phyloP scores from a whole-genome alignment of 2,888 invertebrate genomes.

The Tiliacea citrago region DNA sequence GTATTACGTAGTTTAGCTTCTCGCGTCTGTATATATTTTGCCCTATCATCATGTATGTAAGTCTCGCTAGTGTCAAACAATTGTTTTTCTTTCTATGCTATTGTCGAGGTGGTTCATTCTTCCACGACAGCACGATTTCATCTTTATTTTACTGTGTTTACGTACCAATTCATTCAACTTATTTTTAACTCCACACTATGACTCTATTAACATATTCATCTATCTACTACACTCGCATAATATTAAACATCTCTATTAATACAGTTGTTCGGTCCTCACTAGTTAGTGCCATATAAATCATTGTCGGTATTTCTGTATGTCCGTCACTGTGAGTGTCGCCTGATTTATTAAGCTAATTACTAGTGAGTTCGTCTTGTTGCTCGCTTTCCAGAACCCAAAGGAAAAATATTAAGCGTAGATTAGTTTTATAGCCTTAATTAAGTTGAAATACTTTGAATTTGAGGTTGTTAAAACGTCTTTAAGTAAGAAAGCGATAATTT shows the following conservation, averaged over 20 bases:
- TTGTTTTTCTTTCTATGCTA: neutral
- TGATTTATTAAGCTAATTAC: slow-evolving; percentile 84
- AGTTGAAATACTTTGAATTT: slow-evolving; percentile 53
- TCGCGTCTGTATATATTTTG: neutral
- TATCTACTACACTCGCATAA: slow-evolving; percentile 13
- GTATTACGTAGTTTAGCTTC: neutral
- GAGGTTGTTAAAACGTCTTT: slow-evolving; percentile 38
- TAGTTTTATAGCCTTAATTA: slow-evolving; percentile 57
- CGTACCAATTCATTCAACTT: neutral
- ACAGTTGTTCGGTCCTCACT: slow-evolving; percentile 50
- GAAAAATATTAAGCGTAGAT: slow-evolving; percentile 56
- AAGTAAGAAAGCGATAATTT: slow-evolving; percentile 56
- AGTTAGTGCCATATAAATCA: slow-evolving; percentile 76
- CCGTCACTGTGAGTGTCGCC: slow-evolving; percentile 75
- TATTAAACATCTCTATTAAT: slow-evolving; percentile 51
- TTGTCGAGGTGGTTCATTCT: neutral
- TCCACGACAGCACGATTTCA: neutral
- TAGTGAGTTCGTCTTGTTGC: slow-evolving; percentile 58
- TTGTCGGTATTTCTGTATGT: slow-evolving; percentile 76
- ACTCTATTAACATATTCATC: slow-evolving; percentile 21
- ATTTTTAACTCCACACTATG: slow-evolving; percentile 25
- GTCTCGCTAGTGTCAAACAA: neutral
- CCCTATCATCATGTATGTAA: neutral
- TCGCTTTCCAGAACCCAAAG: slow-evolving; percentile 40
- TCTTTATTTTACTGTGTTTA: neutral